Conservation (phyloP, 1,140 invertebrate genomes). For the Harpegnathos saltator region DNA sequence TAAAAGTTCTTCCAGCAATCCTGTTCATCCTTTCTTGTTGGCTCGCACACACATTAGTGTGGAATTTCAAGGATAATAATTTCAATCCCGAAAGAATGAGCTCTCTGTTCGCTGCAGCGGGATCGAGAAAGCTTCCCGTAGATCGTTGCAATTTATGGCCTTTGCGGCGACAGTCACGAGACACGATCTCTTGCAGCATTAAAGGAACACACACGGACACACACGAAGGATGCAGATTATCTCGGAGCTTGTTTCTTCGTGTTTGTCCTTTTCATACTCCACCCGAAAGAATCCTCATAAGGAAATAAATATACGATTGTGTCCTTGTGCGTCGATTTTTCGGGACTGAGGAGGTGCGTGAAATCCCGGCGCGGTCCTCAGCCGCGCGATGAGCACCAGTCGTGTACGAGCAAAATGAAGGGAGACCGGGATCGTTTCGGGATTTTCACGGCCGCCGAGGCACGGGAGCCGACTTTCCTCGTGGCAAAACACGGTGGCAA, state of each 20-base stretch:
- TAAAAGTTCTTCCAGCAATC: background rate
- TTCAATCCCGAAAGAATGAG: background rate
- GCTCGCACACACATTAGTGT: background rate
- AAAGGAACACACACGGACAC: background rate
- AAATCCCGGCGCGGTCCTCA: too few relatives aligned
- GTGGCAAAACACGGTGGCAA: constrained; percentile 15
- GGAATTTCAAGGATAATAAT: constrained; percentile 56
- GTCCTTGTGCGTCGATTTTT: too few relatives aligned
- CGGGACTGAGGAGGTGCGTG: too few relatives aligned
- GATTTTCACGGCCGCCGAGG: constrained; percentile 33
- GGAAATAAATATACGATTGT: too few relatives aligned
- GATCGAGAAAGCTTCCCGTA: constrained; percentile 58
- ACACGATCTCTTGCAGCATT: background rate
- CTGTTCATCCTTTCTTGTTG: background rate
- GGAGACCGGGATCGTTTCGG: background rate
- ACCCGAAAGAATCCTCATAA: too few relatives aligned
- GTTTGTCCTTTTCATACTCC: too few relatives aligned
- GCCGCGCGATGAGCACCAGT: too few relatives aligned
- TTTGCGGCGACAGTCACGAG: background rate
- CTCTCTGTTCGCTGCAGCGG: background rate
- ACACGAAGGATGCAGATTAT: too few relatives aligned
- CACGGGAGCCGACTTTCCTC: constrained; percentile 1
- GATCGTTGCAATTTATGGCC: constrained; percentile 27
- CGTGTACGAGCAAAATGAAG: background rate
- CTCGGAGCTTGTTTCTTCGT: too few relatives aligned